These are phyloP conservation scores for Muscicapa striata DNA, from an alignment of 2,797 vertebrate genomes.

Conservation along the genomic window DNA sequence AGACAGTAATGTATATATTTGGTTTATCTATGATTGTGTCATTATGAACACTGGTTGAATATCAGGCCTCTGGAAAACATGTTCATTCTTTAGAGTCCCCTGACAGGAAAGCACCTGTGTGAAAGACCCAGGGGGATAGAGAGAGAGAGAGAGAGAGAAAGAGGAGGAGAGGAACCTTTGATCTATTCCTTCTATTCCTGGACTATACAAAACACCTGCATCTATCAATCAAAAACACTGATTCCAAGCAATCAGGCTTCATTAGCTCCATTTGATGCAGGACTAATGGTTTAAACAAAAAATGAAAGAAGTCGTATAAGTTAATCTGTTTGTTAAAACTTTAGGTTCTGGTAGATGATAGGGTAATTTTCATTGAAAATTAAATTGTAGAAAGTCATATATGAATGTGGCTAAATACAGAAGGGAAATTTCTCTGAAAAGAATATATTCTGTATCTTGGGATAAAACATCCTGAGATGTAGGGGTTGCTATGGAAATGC, in stretches of 20 bases:
- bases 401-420: constrained; percentile 58
- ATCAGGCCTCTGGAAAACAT: background rate
- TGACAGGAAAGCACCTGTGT: background rate
- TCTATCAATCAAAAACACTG: background rate
- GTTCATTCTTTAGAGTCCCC: background rate
- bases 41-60: background rate
- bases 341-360: background rate
- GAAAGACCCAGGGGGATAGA: background rate
- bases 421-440: constrained; percentile 5
- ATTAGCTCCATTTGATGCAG: background rate
- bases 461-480: constrained; percentile 38
- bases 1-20: background rate
- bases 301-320: background rate
- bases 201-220: background rate
- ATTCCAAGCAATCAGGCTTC: background rate
- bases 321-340: constrained; percentile 1
- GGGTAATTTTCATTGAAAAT: constrained; percentile 42
- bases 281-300: background rate
- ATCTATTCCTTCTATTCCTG: background rate
- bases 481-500: constrained; percentile 59
- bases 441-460: constrained; percentile 1
- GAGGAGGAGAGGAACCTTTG: background rate
- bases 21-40: background rate
- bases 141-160: background rate
- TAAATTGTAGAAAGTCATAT: background rate